Evolutionary conservation across 2,888 invertebrate genomes (phyloP), one percentile per base, ranked within the genome.

Genomic region (Limenitis camilla): DNA sequence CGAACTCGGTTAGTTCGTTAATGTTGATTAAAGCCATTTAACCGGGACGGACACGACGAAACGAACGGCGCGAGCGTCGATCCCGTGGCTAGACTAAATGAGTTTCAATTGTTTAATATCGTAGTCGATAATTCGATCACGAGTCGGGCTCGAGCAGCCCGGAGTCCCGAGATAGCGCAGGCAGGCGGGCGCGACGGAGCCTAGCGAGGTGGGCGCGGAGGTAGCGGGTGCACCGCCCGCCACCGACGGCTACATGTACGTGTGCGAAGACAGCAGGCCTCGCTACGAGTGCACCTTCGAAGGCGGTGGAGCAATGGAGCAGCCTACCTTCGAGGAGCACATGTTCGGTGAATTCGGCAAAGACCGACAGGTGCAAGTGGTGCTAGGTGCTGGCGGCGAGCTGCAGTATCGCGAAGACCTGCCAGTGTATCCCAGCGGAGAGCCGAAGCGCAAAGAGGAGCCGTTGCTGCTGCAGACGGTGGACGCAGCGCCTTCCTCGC

Each of bases 281-380:
- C 78, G 85, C 56, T 86, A 83, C 74, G 84, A 86, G 67, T 84
- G 83, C 74, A 68, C 77, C 66, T 83, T 78, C 74, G 85, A 84
- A 64, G 71, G 77, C 40, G 68, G 62, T 76, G 63, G 63, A 40
- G 45, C 31, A 41, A 79, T 94, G 93, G 94, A 94, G 78, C 92
- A 90, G 68, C 84, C 88, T 31, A 77, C 84, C 58, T 92, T 94
- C 80, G 95, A 95, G 74, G 95, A 95, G 72, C 92, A 93, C 68
- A 91, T 93, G 72, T 95, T 94, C 77, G 88, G 90, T 61, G 94
- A 95, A 79, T 94, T 94, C 63, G 90, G 88, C 55, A 86, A 92
- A 78, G 90, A 70, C 53, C 76, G 86, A 36, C 85, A 80, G 56
- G 81, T 86, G 56, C 84, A 85, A 63, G 85, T 84, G 60, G 80